Base-by-base conservation (phyloP, 2,888 invertebrate genomes). In the Leptura quadrifasciata region DNA sequence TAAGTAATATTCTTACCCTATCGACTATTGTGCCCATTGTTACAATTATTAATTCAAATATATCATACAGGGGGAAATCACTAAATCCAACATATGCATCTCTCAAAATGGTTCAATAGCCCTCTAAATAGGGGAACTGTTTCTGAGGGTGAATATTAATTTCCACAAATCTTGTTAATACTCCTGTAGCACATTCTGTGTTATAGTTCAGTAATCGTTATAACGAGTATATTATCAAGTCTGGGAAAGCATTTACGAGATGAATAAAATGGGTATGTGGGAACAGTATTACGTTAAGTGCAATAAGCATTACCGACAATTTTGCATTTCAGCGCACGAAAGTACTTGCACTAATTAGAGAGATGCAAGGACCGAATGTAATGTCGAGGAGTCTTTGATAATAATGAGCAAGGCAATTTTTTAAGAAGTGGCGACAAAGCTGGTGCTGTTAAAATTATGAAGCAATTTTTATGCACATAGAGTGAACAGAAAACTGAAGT, bases 121-220 rank as follows among this genome's bases (percentile, higher is more conserved):
- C 65, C 65, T 39, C 27, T 65, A 65, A 65, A 52, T n/a, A 20
- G 65, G 52, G 65, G 52, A 65, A 24, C 24, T 65, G 54, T 24
- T 52, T 20, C 18, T 18, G 6, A 52, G 65, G 65, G 65, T 65
- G 65, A 65, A 65, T 65, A 65, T 52, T 65, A 65, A 65, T 52
- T 65, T 65, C 65, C 52, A 52, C 65, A 65, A 65, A 65, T 65
- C 65, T 52, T 52, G 20, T 65, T 65, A 65, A 39, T 20, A 52
- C 65, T 47, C 65, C 52, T 27, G 24, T 27, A 2, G n/a, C 17
- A 63, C 63, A 35, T 17, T n/a, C 65, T 39, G 61, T 8, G 61
- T 8, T 47, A 52, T 52, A 52, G 52, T 52, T 17, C 21, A 15
- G n/a, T 65, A 65, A 52, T 65, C 47, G 24, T n/a, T 21, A 35